phyloP scores from a whole-genome alignment of 2,113 vertebrate species.

The Dicentrarchus labrax region DNA sequence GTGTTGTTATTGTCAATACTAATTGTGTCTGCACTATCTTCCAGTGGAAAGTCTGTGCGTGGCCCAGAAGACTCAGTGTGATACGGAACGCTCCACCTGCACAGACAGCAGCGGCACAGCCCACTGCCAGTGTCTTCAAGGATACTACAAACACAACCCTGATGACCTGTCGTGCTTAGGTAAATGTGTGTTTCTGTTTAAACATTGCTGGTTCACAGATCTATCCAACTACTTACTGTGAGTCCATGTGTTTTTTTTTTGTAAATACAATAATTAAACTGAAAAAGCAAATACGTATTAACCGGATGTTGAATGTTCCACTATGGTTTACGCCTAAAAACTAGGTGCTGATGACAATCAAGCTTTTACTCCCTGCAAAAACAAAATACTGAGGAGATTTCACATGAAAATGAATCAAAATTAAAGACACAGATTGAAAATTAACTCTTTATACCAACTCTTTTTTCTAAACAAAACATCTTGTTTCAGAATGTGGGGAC shows the following conservation, averaged over 20 bases:
- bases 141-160: conserved; percentile 94
- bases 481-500: conserved; percentile 91
- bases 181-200: conserved; percentile 56
- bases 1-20: background rate
- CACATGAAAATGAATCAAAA: fast-evolving
- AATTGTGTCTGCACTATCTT: conserved; percentile 17
- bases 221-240: background rate
- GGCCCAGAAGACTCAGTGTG: conserved; percentile 88
- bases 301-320: background rate
- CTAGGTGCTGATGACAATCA: too few relatives aligned
- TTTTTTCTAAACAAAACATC: conserved; percentile 11
- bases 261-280: background rate
- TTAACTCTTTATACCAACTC: background rate
- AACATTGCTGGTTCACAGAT: too few relatives aligned
- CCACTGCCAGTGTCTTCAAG: conserved; percentile 90
- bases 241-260: background rate
- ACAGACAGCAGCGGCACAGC: conserved; percentile 86
- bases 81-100: conserved; percentile 90
- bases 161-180: conserved; percentile 94
- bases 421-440: background rate
- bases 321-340: background rate
- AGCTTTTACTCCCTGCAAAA: background rate
- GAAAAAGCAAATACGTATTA: background rate
- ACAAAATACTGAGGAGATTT: background rate
- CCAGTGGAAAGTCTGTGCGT: conserved; percentile 91